Conservation (phyloP, 2,888 invertebrate species). For the Brachylomia viminalis region DNA sequence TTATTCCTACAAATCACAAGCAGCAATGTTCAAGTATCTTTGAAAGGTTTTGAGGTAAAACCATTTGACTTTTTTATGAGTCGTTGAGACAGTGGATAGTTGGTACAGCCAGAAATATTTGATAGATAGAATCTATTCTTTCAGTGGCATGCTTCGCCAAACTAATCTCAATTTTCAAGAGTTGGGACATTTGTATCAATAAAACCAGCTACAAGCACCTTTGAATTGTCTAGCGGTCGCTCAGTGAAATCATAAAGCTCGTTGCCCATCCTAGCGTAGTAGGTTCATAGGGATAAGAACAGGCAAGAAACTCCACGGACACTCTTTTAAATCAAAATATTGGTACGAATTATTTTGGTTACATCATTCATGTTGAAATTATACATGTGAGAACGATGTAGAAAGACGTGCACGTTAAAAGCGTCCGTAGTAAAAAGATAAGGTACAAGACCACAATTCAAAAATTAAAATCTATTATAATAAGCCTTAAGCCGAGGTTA, state of each 20-base stretch:
- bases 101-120: neutral
- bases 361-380: neutral
- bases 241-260: neutral
- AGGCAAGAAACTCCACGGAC: neutral
- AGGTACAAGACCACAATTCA: neutral
- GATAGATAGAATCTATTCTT: neutral
- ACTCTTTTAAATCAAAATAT: neutral
- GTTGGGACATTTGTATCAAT: neutral
- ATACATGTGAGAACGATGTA: no score
- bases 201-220: neutral
- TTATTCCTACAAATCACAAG: constrained; percentile 43
- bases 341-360: no score
- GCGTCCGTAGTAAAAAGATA: no score
- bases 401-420: neutral
- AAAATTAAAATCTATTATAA: neutral
- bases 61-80: neutral
- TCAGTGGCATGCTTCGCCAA: neutral
- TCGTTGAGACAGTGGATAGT: neutral
- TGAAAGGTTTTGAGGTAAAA: constrained; percentile 60
- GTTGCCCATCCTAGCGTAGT: neutral
- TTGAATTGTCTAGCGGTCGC: no score
- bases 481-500: neutral
- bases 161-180: neutral
- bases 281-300: neutral
- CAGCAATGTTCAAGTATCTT: constrained; percentile 46